These are phyloP conservation scores for Cacoxenus indagator DNA, from an alignment of 2,888 invertebrate genomes.

Conservation along the genomic window DNA sequence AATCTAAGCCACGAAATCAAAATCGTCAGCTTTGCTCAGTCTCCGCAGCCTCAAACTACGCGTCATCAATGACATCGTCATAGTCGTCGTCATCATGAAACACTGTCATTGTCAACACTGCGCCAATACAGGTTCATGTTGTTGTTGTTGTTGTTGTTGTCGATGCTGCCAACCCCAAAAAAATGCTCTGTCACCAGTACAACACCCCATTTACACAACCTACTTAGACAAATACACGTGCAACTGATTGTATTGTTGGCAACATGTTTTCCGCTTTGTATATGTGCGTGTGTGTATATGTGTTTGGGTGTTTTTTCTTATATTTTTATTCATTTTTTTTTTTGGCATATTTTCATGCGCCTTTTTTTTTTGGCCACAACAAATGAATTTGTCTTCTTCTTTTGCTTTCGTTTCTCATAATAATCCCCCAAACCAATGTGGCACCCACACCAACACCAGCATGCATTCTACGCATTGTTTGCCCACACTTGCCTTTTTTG, in stretches of 20 bases:
- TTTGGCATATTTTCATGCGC: conserved; percentile 7
- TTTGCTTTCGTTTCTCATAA: background rate
- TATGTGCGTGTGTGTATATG: too few relatives aligned
- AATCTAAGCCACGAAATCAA: conserved; percentile 13
- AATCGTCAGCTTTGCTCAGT: background rate
- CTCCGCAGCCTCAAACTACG: conserved; percentile 22
- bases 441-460: background rate
- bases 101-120: background rate
- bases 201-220: conserved; percentile 8
- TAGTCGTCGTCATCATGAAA: conserved; percentile 26
- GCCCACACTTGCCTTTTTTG: background rate
- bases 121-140: background rate
- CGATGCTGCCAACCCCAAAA: background rate
- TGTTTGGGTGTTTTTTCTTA: conserved; percentile 27
- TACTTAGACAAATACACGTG: background rate
- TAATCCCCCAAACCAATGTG: background rate
- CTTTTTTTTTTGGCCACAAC: conserved; percentile 26
- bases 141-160: background rate
- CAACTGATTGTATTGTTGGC: conserved; percentile 22
- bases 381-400: conserved; percentile 12
- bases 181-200: conserved; percentile 26
- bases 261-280: background rate
- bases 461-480: background rate
- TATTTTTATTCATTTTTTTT: conserved; percentile 32
- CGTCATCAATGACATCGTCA: conserved; percentile 29